Percentiles rank a stretch among this genome's conserved stretches.
Conservation (phyloP, 2,113 vertebrate species). For the Epinephelus lanceolatus region DNA sequence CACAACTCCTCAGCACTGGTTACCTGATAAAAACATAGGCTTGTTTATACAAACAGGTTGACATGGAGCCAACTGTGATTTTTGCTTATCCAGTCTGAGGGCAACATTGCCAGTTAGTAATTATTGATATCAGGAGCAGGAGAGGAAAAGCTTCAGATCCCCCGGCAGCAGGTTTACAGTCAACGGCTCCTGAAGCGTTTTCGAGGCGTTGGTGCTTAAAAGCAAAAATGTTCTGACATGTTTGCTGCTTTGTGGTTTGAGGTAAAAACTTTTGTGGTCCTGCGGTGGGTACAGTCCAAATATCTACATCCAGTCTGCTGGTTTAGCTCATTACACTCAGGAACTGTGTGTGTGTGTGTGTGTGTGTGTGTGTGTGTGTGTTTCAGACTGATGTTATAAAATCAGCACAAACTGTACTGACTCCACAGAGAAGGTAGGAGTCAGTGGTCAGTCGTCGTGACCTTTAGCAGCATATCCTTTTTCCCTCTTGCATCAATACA, state of each 20-base stretch:
- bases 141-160: slow-evolving; percentile 19
- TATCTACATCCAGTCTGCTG: background rate
- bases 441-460: background rate
- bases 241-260: slow-evolving; percentile 18
- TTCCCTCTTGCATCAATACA: background rate
- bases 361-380: background rate
- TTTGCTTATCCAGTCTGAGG: slow-evolving; percentile 6
- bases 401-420: background rate
- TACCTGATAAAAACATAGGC: background rate
- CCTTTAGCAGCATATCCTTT: background rate
- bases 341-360: background rate
- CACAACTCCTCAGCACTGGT: background rate
- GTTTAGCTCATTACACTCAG: background rate
- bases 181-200: slow-evolving; percentile 24
- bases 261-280: background rate
- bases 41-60: background rate
- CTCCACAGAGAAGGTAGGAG: background rate
- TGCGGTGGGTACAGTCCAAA: background rate
- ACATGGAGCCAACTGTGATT: background rate
- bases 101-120: slow-evolving; percentile 22
- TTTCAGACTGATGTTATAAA: background rate
- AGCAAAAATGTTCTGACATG: background rate
- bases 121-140: slow-evolving; percentile 45
- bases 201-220: slow-evolving; percentile 15
- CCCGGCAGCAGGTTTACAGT: background rate